Evolutionary conservation across 2,888 invertebrate genomes (phyloP).

Genomic region (Thera britannica): DNA sequence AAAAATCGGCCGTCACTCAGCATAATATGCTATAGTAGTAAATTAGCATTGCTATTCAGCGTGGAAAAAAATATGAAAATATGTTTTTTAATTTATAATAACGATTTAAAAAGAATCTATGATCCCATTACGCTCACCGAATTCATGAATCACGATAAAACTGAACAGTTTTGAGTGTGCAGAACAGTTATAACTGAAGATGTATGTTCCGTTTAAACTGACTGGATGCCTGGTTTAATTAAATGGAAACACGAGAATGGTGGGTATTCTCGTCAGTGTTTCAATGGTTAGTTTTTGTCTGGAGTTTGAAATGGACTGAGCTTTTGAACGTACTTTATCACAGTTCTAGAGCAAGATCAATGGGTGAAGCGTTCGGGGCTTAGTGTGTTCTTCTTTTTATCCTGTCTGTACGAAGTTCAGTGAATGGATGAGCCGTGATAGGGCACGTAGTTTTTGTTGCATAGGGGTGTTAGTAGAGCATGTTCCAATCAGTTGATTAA

Average conservation of each 20-base stretch:
- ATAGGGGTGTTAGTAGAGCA: not conserved
- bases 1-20: too few relatives aligned
- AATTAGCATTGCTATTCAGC: too few relatives aligned
- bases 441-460: slow-evolving; percentile 6
- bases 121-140: not conserved
- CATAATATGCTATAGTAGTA: too few relatives aligned
- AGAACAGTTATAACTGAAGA: slow-evolving; percentile 35
- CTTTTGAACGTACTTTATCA: slow-evolving; percentile 31
- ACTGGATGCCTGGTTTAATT: slow-evolving; percentile 77
- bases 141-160: slow-evolving; percentile 1
- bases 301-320: slow-evolving; percentile 33
- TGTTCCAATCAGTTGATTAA: slow-evolving; percentile 8
- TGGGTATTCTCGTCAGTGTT: slow-evolving; percentile 66
- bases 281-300: slow-evolving; percentile 68
- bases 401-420: slow-evolving; percentile 18
- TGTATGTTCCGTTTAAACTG: slow-evolving; percentile 42
- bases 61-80: too few relatives aligned
- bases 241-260: slow-evolving; percentile 80
- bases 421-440: slow-evolving; percentile 29
- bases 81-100: too few relatives aligned
- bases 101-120: not conserved
- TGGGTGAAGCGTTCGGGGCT: slow-evolving; percentile 25
- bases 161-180: slow-evolving; percentile 27
- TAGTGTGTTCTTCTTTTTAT: slow-evolving; percentile 26
- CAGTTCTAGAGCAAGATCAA: slow-evolving; percentile 30